phyloP scores from a whole-genome alignment of 2,797 vertebrate genomes.

The Clamator glandarius region DNA sequence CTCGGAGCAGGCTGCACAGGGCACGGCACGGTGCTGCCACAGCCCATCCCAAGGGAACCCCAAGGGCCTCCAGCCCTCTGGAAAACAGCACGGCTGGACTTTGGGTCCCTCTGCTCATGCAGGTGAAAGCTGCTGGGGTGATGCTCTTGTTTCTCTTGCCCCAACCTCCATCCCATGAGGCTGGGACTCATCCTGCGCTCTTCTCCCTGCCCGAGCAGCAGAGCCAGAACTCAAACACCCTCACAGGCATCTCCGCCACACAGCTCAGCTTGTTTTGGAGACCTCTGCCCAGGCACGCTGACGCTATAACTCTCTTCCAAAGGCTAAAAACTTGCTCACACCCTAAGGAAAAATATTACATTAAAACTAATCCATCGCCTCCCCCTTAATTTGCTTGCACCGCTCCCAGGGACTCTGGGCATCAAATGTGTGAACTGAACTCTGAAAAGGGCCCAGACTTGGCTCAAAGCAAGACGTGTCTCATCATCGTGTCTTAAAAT shows the following conservation, averaged over 20 bases:
- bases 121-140: not conserved
- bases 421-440: not conserved
- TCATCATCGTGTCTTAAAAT: constrained; percentile 46
- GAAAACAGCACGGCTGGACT: rapidly evolving
- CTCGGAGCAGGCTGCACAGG: rapidly evolving
- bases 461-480: constrained; percentile 47
- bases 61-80: not conserved
- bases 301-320: not conserved
- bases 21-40: not conserved
- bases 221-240: not conserved
- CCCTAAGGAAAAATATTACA: not conserved
- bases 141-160: not conserved
- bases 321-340: not conserved
- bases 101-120: rapidly evolving
- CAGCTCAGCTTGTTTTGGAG: not conserved
- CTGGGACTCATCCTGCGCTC: not conserved
- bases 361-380: not conserved
- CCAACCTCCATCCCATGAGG: rapidly evolving
- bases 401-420: not conserved
- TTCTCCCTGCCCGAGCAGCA: rapidly evolving
- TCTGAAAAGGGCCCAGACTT: constrained; percentile 54
- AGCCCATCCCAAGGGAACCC: not conserved
- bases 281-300: not conserved
- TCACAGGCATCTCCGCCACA: not conserved
- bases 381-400: not conserved